Conservation (phyloP, 2,113 vertebrate genomes). For the Phycodurus eques region DNA sequence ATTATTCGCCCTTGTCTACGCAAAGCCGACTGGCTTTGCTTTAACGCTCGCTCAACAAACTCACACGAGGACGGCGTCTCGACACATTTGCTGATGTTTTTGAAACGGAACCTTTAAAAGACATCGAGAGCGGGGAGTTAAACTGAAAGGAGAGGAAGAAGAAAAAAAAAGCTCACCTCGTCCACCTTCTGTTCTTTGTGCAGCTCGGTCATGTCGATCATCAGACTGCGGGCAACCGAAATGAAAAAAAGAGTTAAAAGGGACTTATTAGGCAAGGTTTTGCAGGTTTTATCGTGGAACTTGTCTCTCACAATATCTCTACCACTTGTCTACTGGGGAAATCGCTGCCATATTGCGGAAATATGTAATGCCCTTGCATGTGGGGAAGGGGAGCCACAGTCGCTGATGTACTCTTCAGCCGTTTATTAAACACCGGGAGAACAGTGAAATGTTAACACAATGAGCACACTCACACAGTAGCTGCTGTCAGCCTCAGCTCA, state of each 20-base stretch:
- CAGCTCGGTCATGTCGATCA: constrained; percentile 91
- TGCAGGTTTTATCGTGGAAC: too few relatives aligned
- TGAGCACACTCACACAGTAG: too few relatives aligned
- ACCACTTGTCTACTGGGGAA: too few relatives aligned
- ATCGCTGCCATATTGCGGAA: too few relatives aligned
- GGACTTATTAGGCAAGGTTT: too few relatives aligned
- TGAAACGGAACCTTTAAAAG: not conserved
- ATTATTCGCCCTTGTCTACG: not conserved
- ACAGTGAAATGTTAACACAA: too few relatives aligned
- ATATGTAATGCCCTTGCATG: too few relatives aligned
- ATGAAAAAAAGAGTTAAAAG: not conserved
- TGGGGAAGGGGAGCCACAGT: too few relatives aligned
- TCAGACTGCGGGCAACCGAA: constrained; percentile 75
- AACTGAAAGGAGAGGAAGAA: not conserved
- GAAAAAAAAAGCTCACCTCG: constrained; percentile 76
- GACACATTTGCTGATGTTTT: not conserved
- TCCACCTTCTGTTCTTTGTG: constrained; percentile 91
- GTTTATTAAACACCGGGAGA: too few relatives aligned
- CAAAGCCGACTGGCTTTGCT: not conserved
- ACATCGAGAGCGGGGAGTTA: not conserved
- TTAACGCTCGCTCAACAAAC: not conserved
- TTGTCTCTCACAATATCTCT: too few relatives aligned
- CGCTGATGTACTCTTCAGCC: too few relatives aligned
- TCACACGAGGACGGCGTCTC: not conserved
- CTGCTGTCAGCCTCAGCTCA: too few relatives aligned